Evolutionary conservation across 1,140 invertebrate genomes (phyloP), one percentile per base, ranked within the genome.

Genomic region (Dysdera silvatica): DNA sequence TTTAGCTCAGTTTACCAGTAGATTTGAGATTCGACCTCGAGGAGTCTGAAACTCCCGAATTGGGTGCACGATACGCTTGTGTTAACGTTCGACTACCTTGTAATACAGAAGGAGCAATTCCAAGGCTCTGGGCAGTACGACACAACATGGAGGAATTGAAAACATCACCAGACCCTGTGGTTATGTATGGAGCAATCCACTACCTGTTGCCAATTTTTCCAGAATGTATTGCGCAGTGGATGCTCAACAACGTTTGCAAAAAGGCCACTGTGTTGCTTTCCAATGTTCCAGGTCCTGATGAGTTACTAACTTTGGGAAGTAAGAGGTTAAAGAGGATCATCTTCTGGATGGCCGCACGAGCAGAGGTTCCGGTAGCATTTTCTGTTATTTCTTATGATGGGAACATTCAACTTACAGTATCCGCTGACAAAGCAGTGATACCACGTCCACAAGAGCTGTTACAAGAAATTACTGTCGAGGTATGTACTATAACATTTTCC

Each of bases 121-220:
- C 82, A 10, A 71, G 82, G n/a, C 74, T 83, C 5, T 83, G 82
- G 82, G 78, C 77, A 32, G 77, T 81, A 20, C 75, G 80, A 33
- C 71, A 76, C 40, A 69, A 72, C 7, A 76, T 82, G 72, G 78
- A 80, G 32, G 72, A 80, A 24, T 71, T 82, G 28, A 78, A 80
- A 68, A 73, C 75, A 2, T 80, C 78, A 37, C 75, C 80, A 5
- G 80, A 82, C 62, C 75, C 80, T 1, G 77, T 80, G 26, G 75
- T 82, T 4, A 76, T 80, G 56, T 80, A 78, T 65, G 77, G 77
- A 1, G 76, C 77, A 23, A 74, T 80, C 26, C 74, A 77, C 64
- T 74, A 74, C 40, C 69, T 79, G 12, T 70, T 75, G 47, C 61
- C 69, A 1, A 43, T 77, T 4, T 64, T 77, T 7, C 77, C 77